These are phyloP conservation scores for Omphaloscelis lunosa DNA, from an alignment of 2,888 invertebrate genomes.

Conservation along the genomic window DNA sequence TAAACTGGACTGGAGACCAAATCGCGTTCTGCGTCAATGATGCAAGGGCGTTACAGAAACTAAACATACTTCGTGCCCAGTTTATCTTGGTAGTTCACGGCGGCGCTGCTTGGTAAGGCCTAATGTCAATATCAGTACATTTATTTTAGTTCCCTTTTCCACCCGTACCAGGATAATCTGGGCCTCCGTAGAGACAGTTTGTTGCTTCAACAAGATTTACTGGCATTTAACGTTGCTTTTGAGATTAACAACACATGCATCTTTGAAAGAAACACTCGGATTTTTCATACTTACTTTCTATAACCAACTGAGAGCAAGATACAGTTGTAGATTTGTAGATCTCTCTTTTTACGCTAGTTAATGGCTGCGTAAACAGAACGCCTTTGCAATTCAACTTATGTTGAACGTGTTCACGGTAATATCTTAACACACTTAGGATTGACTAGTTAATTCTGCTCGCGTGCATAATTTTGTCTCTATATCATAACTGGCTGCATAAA, in stretches of 20 bases:
- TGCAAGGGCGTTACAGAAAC: slow-evolving; percentile 57
- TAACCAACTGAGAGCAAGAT: slow-evolving; percentile 21
- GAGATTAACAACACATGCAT: slow-evolving; percentile 37
- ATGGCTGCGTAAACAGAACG: slow-evolving; percentile 53
- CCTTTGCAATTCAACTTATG: slow-evolving; percentile 46
- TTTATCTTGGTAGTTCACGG: slow-evolving; percentile 30
- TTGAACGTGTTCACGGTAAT: slow-evolving; percentile 35
- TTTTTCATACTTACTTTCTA: slow-evolving; percentile 64
- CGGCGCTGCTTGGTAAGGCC: slow-evolving; percentile 26
- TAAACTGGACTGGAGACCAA: slow-evolving; percentile 41
- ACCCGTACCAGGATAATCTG: slow-evolving; percentile 10
- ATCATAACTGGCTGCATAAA: slow-evolving; percentile 18
- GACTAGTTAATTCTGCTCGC: slow-evolving; percentile 39
- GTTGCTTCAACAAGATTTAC: slow-evolving; percentile 51
- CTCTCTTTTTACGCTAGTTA: slow-evolving; percentile 60
- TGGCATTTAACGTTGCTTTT: slow-evolving; percentile 39
- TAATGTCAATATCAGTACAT: slow-evolving; percentile 21
- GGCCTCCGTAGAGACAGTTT: slow-evolving; percentile 31
- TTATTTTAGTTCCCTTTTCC: slow-evolving; percentile 25
- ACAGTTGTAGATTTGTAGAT: slow-evolving; percentile 50
- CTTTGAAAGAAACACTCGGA: slow-evolving; percentile 33
- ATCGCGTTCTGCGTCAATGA: slow-evolving; percentile 50
- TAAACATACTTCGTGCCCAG: slow-evolving; percentile 23
- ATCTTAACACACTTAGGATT: slow-evolving; percentile 44
- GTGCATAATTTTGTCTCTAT: slow-evolving; percentile 40